A percentile compares a stretch with the other conserved stretches of the same genome.
Conservation (phyloP, 2,113 vertebrate species). For the Zootoca vivipara region DNA sequence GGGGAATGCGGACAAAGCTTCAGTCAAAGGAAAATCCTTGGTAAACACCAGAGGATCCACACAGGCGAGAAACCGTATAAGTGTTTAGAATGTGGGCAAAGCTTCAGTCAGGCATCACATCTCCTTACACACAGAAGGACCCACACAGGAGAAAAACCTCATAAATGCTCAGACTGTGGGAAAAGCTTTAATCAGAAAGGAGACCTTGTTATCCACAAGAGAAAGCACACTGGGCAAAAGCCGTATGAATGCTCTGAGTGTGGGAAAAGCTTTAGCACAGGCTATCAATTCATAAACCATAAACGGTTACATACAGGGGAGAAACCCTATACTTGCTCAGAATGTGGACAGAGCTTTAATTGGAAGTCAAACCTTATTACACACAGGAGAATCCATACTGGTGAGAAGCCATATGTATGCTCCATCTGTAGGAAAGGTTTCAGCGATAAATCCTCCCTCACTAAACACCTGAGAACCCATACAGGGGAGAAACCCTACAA, state of each 20-base stretch:
- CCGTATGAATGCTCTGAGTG: neutral
- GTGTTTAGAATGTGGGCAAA: neutral
- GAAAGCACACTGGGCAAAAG: neutral
- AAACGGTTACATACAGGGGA: neutral
- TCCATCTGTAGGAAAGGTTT: conserved; percentile 51
- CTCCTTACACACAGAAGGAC: neutral
- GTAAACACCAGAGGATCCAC: neutral
- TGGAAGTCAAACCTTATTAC: conserved; percentile 57
- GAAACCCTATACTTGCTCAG: neutral
- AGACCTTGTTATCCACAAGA: neutral
- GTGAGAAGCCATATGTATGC: conserved; percentile 31
- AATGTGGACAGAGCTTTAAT: neutral
- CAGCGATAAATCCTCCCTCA: neutral
- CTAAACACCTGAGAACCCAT: neutral
- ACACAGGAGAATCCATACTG: conserved; percentile 41
- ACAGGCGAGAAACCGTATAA: neutral
- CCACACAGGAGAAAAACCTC: neutral
- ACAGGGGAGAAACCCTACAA: neutral
- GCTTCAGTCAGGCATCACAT: neutral
- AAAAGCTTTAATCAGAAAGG: neutral
- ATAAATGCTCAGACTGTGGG: neutral
- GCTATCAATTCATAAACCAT: neutral
- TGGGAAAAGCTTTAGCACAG: neutral
- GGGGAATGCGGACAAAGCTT: neutral
- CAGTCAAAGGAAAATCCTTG: neutral